These are phyloP conservation scores for Sylvilagus bachmani DNA, from an alignment of 2,113 vertebrate genomes.

Conservation along the genomic window DNA sequence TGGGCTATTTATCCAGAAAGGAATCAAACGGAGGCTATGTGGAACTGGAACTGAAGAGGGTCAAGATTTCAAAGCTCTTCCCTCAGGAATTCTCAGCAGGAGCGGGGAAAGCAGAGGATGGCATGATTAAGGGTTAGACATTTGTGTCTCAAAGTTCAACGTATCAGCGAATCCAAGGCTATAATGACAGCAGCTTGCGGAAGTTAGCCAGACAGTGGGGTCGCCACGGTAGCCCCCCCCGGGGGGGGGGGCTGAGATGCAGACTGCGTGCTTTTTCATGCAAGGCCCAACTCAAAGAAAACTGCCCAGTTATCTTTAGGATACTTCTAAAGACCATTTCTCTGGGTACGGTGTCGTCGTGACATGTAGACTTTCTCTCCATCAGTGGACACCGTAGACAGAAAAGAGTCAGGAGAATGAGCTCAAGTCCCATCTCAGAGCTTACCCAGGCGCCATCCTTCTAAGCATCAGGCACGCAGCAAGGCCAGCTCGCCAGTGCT, in stretches of 20 bases:
- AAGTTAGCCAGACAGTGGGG: background rate
- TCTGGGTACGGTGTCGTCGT: background rate
- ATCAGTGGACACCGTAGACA: background rate
- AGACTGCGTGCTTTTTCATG: background rate
- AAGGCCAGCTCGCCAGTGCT: background rate
- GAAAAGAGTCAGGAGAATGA: background rate
- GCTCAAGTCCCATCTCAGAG: background rate
- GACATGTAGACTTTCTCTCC: background rate
- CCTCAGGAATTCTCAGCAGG: background rate
- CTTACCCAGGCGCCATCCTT: background rate
- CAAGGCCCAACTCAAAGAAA: background rate
- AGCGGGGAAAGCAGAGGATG: background rate
- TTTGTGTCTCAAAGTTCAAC: background rate
- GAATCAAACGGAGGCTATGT: background rate
- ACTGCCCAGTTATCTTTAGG: background rate
- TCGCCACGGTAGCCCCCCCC: accelerated
- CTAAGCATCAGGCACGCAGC: background rate
- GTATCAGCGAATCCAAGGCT: background rate
- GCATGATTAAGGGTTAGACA: background rate
- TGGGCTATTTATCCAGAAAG: background rate
- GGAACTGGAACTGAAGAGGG: background rate
- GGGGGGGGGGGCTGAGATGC: background rate
- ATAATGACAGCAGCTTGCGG: background rate
- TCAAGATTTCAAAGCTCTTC: background rate
- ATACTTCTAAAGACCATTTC: background rate